Percentiles rank a stretch among this genome's conserved stretches.
Conservation (phyloP, 1,140 invertebrate genomes). For the Zaprionus ornatus region DNA sequence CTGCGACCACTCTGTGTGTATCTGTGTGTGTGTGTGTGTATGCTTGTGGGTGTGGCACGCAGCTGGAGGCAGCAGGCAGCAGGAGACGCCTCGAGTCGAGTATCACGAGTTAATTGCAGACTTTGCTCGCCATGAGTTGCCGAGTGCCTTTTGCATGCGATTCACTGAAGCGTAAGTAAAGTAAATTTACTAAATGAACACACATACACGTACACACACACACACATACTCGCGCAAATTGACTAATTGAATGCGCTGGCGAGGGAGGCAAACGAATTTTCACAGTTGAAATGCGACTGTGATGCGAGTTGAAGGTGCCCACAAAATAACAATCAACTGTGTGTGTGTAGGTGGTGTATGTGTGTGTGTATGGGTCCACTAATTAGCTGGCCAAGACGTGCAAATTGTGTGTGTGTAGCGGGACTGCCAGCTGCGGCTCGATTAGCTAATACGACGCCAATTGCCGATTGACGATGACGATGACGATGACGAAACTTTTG, state of each 20-base stretch:
- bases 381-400: conserved; percentile 47
- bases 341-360: background rate
- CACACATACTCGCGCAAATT: conserved; percentile 10
- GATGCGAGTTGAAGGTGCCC: conserved; percentile 23
- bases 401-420: background rate
- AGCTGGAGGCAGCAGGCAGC: too few relatives aligned
- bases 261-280: conserved; percentile 41
- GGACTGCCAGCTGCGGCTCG: conserved; percentile 28
- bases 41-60: background rate
- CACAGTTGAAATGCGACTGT: conserved; percentile 49
- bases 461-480: conserved; percentile 48
- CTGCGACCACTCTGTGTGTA: background rate
- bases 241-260: conserved; percentile 50
- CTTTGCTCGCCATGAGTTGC: conserved; percentile 8
- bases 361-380: conserved; percentile 23
- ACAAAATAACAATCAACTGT: conserved; percentile 14
- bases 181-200: conserved; percentile 45
- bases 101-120: conserved; percentile 44
- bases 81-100: background rate
- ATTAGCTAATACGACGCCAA: conserved; percentile 66
- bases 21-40: background rate
- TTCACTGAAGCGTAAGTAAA: conserved; percentile 43
- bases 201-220: conserved; percentile 6
- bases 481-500: conserved; percentile 66
- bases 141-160: conserved; percentile 39